A percentile compares a stretch with the other conserved stretches of the same genome.
Conservation (phyloP, 2,888 invertebrate genomes). For the Phasia obesa region DNA sequence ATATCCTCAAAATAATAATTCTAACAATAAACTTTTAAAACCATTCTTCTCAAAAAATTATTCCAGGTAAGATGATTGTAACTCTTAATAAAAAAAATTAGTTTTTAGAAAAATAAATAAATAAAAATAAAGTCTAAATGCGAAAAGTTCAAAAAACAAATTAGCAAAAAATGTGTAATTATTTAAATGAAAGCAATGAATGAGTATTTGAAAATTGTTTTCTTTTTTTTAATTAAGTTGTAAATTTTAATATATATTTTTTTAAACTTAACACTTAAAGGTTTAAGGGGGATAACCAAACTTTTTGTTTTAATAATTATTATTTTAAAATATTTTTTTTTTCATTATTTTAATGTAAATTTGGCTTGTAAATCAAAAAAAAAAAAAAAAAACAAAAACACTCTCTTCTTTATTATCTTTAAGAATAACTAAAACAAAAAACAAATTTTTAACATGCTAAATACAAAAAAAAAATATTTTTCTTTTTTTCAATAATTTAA, state of each 20-base stretch:
- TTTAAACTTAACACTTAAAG: slow-evolving; percentile 29
- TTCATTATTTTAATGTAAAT: slow-evolving; percentile 15
- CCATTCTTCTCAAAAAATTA: neutral
- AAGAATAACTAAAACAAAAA: neutral
- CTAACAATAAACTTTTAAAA: slow-evolving; percentile 2
- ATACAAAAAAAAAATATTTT: slow-evolving; percentile 14
- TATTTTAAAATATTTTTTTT: slow-evolving; percentile 37
- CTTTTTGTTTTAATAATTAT: too few species aligned
- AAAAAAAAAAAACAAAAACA: slow-evolving; percentile 16
- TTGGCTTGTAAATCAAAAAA: slow-evolving; percentile 41
- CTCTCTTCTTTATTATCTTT: slow-evolving; percentile 67
- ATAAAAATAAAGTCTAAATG: slow-evolving; percentile 39
- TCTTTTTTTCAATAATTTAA: slow-evolving; percentile 20
- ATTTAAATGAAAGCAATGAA: slow-evolving; percentile 42
- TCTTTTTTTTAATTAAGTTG: slow-evolving; percentile 36
- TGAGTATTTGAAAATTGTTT: slow-evolving; percentile 11
- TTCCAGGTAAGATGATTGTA: slow-evolving; percentile 56
- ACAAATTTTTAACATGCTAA: neutral
- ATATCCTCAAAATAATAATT: neutral
- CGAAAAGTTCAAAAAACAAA: slow-evolving; percentile 37
- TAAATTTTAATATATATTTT: slow-evolving; percentile 28
- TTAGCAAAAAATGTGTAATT: slow-evolving; percentile 57
- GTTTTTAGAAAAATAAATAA: slow-evolving; percentile 30
- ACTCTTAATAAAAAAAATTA: neutral
- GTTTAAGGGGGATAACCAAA: slow-evolving; percentile 39